Base-by-base conservation (phyloP, 2,888 invertebrate species). In the Oligia latruncula region DNA sequence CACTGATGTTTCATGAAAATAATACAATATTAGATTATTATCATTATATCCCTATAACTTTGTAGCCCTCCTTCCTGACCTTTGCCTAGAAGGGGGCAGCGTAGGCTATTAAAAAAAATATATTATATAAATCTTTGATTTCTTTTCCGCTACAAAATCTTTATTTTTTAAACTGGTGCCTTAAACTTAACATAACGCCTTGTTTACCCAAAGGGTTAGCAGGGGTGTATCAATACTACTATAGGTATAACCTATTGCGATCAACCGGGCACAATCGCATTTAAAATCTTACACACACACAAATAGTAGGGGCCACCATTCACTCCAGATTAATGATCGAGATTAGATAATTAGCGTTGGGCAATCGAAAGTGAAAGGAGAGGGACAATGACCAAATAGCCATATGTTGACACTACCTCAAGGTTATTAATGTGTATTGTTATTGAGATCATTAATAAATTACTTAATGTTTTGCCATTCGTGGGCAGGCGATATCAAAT, bases 301-400 rank as follows among this genome's bases (percentile, higher is more conserved):
- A 35, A 29, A 29, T 88, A 84, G 90, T 91, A 88, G 87, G 74
- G 86, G 78, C 65, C 65, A 77, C 65, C 86, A 89, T 88, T 90
- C 88, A 88, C 90, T 93, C 90, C 86, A 93, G 93, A 94, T 94
- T 90, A 92, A 92, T 89, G 90, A 94, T 93, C 88, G 74, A 93
- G 94, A 94, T 94, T 91, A 94, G 94, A 94, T 94, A 93, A 93
- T 94, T 92, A 91, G 85, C 87, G 91, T 93, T 93, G 90, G 88
- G 87, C 91, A 93, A 93, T 86, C 87, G 78, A 93, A 93, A 94
- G 95, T 94, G 94, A 94, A 95, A 94, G 95, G 93, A 90, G 90
- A 87, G 84, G 85, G 86, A 88, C 88, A 91, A 88, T 92, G 90
- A 90, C 91, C 90, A 89, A 90, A 90, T 91, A 90, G 90, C 91